Evolutionary conservation across 2,113 vertebrate genomes (phyloP).

Genomic region (Crotalus helleri): DNA sequence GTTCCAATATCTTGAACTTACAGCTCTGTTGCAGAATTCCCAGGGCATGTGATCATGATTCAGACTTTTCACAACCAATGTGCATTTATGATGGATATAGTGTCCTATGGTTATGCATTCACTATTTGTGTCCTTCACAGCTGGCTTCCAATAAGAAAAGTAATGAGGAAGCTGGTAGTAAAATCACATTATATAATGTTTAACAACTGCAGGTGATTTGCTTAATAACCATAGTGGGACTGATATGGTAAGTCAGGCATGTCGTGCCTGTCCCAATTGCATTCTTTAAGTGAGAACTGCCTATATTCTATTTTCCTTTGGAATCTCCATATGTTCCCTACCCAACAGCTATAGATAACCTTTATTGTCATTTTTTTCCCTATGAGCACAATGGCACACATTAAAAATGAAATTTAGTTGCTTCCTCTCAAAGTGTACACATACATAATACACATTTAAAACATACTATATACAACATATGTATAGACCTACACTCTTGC

Average conservation of each 20-base stretch:
- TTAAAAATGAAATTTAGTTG: too few relatives aligned
- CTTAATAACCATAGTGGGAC: not conserved
- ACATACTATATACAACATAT: too few relatives aligned
- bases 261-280: not conserved
- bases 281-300: not conserved
- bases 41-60: not conserved
- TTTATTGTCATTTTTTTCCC: too few relatives aligned
- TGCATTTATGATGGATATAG: not conserved
- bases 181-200: not conserved
- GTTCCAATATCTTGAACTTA: not conserved
- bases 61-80: not conserved
- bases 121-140: not conserved
- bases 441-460: too few relatives aligned
- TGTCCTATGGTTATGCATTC: not conserved
- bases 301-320: not conserved
- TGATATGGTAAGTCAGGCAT: not conserved
- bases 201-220: not conserved
- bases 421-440: too few relatives aligned
- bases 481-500: too few relatives aligned
- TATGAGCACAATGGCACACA: too few relatives aligned
- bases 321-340: not conserved
- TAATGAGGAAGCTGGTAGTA: not conserved
- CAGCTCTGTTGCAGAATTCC: not conserved
- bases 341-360: not conserved
- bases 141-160: not conserved